Conservation (phyloP, 1,140 invertebrate genomes). For the Calosoma granatense region DNA sequence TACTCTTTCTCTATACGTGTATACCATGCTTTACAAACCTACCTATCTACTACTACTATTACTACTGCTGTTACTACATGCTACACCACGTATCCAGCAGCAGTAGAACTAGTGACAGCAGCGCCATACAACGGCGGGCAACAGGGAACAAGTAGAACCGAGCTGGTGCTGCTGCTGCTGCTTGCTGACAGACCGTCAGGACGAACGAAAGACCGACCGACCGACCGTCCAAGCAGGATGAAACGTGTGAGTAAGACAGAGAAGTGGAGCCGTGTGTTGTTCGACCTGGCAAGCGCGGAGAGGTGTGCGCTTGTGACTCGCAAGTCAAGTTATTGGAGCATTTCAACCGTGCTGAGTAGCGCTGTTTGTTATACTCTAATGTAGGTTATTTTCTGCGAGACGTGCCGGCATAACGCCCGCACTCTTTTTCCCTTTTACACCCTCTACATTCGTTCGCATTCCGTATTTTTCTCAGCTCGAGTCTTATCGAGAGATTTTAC, state of each 20-base stretch:
- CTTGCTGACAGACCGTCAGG: neutral
- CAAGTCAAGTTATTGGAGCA: conserved; percentile 20
- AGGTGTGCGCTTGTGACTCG: conserved; percentile 21
- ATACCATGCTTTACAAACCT: too few species aligned
- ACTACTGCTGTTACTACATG: neutral
- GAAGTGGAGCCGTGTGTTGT: too few species aligned
- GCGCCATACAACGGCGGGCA: too few species aligned
- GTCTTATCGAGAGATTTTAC: neutral
- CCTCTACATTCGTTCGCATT: neutral
- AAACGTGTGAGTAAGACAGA: too few species aligned
- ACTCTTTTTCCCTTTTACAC: neutral
- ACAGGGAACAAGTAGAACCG: conserved; percentile 6
- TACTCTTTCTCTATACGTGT: too few species aligned
- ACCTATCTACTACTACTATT: neutral
- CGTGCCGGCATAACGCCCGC: neutral
- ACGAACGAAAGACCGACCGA: too few species aligned
- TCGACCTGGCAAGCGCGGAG: conserved; percentile 17
- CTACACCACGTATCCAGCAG: too few species aligned
- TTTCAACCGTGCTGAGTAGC: conserved; percentile 1
- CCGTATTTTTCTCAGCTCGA: neutral
- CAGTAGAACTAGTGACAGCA: too few species aligned
- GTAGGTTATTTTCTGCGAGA: neutral
- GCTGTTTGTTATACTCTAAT: neutral
- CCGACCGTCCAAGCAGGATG: too few species aligned
- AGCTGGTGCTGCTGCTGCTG: conserved; percentile 3